phyloP scores from a whole-genome alignment of 2,888 invertebrate genomes.

The Rotaria sp. region DNA sequence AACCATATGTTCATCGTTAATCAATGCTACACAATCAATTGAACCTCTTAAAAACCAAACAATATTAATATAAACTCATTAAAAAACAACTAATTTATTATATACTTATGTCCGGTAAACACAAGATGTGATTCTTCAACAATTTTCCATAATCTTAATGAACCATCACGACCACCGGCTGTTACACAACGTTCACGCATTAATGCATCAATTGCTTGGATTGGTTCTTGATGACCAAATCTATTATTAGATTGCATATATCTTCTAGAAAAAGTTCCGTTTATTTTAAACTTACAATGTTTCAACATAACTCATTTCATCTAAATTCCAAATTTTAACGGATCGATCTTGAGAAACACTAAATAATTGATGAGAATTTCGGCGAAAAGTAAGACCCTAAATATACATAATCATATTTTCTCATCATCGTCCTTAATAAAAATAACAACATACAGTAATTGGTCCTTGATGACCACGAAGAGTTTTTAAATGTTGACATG shows the following conservation, averaged over 20 bases:
- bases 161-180: slow-evolving; percentile 77
- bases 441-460: slow-evolving; percentile 41
- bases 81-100: background rate
- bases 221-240: slow-evolving; percentile 79
- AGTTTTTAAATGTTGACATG: slow-evolving; percentile 69
- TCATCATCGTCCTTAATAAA: background rate
- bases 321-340: slow-evolving; percentile 87
- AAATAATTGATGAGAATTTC: slow-evolving; percentile 73
- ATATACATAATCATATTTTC: slow-evolving; percentile 38
- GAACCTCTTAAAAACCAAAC: slow-evolving; percentile 60
- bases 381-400: slow-evolving; percentile 72
- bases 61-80: background rate
- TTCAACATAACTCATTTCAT: slow-evolving; percentile 91
- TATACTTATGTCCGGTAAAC: slow-evolving; percentile 57
- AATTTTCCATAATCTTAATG: slow-evolving; percentile 88
- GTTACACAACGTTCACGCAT: slow-evolving; percentile 77
- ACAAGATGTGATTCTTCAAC: slow-evolving; percentile 91
- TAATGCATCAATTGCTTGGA: slow-evolving; percentile 79
- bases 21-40: slow-evolving; percentile 77
- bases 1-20: slow-evolving; percentile 87
- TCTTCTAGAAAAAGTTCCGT: background rate
- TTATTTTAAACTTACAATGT: slow-evolving; percentile 63
- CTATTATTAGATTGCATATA: slow-evolving; percentile 46
- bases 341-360: slow-evolving; percentile 58
- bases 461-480: slow-evolving; percentile 60